Evolutionary conservation across 92 coral and sea anemone species (phyloP), one percentile per base, ranked within the genome.

Genomic region (Paragorgia papillata): DNA sequence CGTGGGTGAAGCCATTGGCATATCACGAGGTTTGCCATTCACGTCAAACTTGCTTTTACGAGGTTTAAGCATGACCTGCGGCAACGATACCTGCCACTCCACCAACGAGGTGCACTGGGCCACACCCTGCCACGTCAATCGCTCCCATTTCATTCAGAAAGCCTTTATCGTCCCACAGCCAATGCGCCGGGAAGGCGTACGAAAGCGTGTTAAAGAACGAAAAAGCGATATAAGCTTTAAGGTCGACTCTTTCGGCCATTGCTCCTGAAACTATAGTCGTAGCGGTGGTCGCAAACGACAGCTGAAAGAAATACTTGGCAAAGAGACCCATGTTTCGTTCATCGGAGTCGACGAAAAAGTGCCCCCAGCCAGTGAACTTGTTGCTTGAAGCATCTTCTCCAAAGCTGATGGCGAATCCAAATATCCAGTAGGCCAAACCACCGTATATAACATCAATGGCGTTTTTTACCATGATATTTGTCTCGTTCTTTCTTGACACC

Each of bases 81-180:
- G 97, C 92, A 43, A 89, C 90, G 27, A 89, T 48, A 10, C 88
- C 90, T 46, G 88, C 85, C 57, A 89, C 87, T 19, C 97, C 97
- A 9, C 97, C 97, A 9, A 79, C 89, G 14, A 91, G 48, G 82
- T 91, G 97, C 69, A 91, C 97, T 8, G 97, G 92, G 8, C 92
- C 90, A 74, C 97, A 91, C 9, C 97, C 97, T 15, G 97, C 92
- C 33, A 91, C 80, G 29, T 91, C 97, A 46, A 90, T 76, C 15
- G 85, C 97, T 22, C 87, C 92, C 82, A 90, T 24, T 9, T 68
- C 30, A n/a, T 85, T 54, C 12, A 90, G 84, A 89, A 89, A 90
- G 0, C 97, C 97, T 12, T 78, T 83, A 9, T 62, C 49, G 12
- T 74, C 87, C 97, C 97, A 90, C 19, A 90, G 39, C 97, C 97